These are phyloP conservation scores for Natator depressus DNA, from an alignment of 2,113 vertebrate species.

Conservation along the genomic window DNA sequence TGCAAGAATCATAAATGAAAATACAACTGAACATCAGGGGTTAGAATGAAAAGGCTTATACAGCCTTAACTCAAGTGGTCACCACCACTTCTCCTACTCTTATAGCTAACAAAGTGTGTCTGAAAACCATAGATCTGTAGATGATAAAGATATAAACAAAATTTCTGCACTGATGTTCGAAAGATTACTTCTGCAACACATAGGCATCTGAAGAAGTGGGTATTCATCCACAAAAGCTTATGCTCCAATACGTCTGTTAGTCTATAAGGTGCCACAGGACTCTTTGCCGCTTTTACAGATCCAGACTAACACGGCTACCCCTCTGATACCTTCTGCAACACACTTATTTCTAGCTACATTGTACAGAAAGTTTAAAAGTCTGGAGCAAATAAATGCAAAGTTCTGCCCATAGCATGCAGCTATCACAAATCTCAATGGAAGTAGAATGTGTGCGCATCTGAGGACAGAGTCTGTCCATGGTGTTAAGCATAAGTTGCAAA, in stretches of 20 bases:
- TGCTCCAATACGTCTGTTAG: no score
- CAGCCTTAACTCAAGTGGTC: not conserved
- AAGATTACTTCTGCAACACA: not conserved
- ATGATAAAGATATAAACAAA: not conserved
- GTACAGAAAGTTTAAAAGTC: not conserved
- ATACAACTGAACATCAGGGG: not conserved
- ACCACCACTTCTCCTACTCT: not conserved
- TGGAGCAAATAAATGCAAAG: not conserved
- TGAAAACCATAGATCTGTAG: not conserved
- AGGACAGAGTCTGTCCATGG: not conserved
- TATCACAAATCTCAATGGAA: not conserved
- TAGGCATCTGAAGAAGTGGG: no score
- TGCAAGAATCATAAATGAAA: constrained; percentile 12
- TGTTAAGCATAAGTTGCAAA: not conserved
- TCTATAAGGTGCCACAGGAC: no score
- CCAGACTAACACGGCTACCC: no score
- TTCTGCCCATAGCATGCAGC: not conserved
- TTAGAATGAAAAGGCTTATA: not conserved
- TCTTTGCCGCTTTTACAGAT: no score
- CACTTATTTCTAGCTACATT: not conserved
- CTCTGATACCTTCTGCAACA: no score
- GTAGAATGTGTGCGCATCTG: not conserved
- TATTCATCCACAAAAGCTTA: no score
- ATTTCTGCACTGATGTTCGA: not conserved
- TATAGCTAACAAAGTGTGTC: not conserved